Evolutionary conservation across 2,113 vertebrate species (phyloP).

Genomic region (Xenotilapia leptura): DNA sequence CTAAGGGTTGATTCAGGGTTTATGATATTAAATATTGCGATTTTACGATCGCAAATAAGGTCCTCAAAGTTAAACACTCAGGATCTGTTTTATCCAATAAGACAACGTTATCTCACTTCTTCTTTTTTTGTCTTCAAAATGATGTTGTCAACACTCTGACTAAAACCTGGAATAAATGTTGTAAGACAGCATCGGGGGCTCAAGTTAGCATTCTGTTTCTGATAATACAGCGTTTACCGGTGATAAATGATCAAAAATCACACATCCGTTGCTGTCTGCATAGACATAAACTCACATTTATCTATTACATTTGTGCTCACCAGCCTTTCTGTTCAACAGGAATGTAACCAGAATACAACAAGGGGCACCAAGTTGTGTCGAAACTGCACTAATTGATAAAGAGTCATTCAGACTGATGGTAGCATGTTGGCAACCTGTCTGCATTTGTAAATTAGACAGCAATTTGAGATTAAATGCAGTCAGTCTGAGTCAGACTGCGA

Average conservation of each 20-base stretch:
- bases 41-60: background rate
- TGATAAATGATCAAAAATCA: background rate
- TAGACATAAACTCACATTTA: background rate
- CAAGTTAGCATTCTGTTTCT: background rate
- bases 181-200: background rate
- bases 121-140: background rate
- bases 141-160: background rate
- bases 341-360: background rate
- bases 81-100: background rate
- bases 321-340: background rate
- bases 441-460: background rate
- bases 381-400: background rate
- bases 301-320: background rate
- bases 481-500: background rate
- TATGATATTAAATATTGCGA: background rate
- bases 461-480: background rate
- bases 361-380: background rate
- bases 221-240: background rate
- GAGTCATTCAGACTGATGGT: background rate
- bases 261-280: background rate
- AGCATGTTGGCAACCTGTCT: background rate
- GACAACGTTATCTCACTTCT: background rate
- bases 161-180: background rate
- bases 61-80: background rate
- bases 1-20: background rate